Evolutionary conservation across 2,113 vertebrate species (phyloP).

Genomic region (Lepus timidus): DNA sequence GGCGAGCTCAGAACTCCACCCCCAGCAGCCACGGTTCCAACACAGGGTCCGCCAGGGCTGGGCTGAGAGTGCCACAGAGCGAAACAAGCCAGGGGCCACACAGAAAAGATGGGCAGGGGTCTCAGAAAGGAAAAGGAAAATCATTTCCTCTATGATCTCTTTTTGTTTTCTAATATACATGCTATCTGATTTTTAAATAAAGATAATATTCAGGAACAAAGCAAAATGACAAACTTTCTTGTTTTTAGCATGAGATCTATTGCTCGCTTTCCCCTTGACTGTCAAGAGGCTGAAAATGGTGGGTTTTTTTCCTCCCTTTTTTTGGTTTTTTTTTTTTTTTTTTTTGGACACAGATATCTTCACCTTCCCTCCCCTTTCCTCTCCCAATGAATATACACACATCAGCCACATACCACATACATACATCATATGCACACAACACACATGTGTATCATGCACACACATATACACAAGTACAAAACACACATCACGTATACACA

Average conservation of each 20-base stretch:
- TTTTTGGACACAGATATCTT: not conserved
- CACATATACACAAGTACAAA: not conserved
- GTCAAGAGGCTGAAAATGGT: not conserved
- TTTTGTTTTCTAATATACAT: not conserved
- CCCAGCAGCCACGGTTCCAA: not conserved
- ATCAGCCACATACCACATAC: not conserved
- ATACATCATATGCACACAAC: too few relatives aligned
- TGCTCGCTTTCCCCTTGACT: not conserved
- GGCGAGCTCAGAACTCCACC: not conserved
- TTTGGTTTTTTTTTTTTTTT: constrained; percentile 2
- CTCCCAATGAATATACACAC: not conserved
- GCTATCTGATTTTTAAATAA: not conserved
- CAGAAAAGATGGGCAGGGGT: not conserved
- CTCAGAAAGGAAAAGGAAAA: not conserved
- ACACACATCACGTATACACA: not conserved
- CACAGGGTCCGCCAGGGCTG: not conserved
- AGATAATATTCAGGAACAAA: constrained; percentile 25
- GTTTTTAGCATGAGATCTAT: not conserved
- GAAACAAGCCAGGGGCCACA: not conserved
- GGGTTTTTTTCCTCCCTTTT: not conserved
- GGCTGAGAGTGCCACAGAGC: not conserved
- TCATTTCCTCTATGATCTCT: not conserved
- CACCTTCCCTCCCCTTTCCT: not conserved
- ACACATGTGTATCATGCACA: not conserved
- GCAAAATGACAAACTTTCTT: constrained; percentile 3